Evolutionary conservation across 2,888 invertebrate genomes (phyloP), one percentile per base, ranked within the genome.

Genomic region (Vandiemenella viatica): DNA sequence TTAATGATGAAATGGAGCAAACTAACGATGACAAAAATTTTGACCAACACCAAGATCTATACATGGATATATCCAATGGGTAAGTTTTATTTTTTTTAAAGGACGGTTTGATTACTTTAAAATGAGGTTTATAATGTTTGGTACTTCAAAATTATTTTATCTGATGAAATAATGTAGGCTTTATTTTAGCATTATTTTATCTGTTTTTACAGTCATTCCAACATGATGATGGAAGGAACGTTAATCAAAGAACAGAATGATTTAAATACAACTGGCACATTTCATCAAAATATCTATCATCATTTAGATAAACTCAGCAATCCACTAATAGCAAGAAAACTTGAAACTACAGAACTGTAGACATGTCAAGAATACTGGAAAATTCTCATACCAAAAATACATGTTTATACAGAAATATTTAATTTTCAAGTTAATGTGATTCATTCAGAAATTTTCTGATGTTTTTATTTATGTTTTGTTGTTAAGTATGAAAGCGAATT

Each of bases 321-420:
- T 62, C 77, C 70, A 58, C 66, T 75, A 18, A 62, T 77, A 55
- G 72, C 79, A 55, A 74, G 80, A 64, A 84, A 83, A 67, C 71
- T 85, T 66, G 84, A 85, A 67, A 85, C 85, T 55, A 85, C 85
- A 45, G 85, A 85, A 68, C 69, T 85, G 63, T 84, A 22, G 43
- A 21, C 10, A 43, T n/a, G 21, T 13, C 16, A 43, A 8, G 16
- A 43, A 38, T 38, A 38, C 8, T 38, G 2, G 8, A 38, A 26
- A 26, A 8, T 26, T 38, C 6, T 6, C 8, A 38, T 17, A 38
- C 32, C 32, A 32, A 32, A 32, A 32, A 32, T 32, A n/a, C n/a
- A 32, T 32, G n/a, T n/a, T n/a, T n/a, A n/a, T n/a, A n/a, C n/a
- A n/a, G n/a, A n/a, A n/a, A n/a, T n/a, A n/a, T n/a, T n/a, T n/a